Evolutionary conservation across 1,140 invertebrate species (phyloP).

Genomic region (Teleogryllus occipitalis): DNA sequence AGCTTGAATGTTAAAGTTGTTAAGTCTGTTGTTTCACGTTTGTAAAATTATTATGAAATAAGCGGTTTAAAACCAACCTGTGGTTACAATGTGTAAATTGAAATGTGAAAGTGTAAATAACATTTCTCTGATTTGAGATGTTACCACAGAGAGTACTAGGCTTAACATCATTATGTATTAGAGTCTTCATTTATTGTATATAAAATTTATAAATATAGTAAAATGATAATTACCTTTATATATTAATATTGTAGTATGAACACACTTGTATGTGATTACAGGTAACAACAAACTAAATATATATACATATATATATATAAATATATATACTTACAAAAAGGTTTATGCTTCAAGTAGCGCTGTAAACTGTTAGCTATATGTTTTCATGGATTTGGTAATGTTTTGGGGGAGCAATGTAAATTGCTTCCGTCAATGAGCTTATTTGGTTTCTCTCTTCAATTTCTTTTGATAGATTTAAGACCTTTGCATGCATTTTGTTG

Average conservation of each 20-base stretch:
- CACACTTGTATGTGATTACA: not conserved
- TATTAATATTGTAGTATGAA: not conserved
- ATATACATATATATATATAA: not conserved
- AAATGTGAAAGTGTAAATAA: not conserved
- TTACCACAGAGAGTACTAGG: not conserved
- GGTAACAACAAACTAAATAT: not conserved
- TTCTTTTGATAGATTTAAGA: not conserved
- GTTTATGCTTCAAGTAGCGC: not conserved
- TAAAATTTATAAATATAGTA: not conserved
- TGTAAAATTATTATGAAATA: not conserved
- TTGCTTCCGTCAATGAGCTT: not conserved
- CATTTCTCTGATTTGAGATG: not conserved
- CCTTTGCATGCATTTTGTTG: not conserved
- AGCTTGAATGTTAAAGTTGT: not conserved
- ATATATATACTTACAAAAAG: constrained; percentile 2
- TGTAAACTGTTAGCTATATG: not conserved
- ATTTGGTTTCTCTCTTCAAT: not conserved
- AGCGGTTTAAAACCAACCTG: not conserved
- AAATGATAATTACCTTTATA: not conserved
- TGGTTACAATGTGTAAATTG: not conserved
- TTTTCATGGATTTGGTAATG: not conserved
- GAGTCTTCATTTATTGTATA: not conserved
- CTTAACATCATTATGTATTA: not conserved
- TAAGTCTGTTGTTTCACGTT: not conserved
- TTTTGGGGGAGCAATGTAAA: not conserved